Percentiles rank a stretch among this genome's conserved stretches.
These are phyloP conservation scores for Rhinella marina DNA, from an alignment of 2,797 vertebrate genomes.

Conservation along the genomic window DNA sequence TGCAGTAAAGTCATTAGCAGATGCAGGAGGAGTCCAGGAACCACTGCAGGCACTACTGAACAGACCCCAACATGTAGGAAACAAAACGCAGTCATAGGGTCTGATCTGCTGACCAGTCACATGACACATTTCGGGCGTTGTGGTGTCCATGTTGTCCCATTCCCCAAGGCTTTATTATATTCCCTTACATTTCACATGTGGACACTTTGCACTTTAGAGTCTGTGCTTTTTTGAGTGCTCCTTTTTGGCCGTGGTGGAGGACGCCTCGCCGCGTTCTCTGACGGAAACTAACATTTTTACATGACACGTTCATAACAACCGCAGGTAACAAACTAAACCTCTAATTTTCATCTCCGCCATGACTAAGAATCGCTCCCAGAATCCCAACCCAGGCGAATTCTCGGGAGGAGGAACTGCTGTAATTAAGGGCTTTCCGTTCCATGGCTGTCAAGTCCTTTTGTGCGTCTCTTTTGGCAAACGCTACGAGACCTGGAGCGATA, in stretches of 20 bases:
- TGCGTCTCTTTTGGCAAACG: conserved; percentile 75
- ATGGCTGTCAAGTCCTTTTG: conserved; percentile 74
- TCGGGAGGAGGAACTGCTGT: conserved; percentile 70
- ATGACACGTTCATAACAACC: conserved; percentile 26
- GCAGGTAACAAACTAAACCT: conserved; percentile 28
- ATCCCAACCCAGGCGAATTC: background rate
- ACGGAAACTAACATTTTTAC: background rate
- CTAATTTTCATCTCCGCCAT: conserved; percentile 60
- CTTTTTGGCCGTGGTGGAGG: background rate
- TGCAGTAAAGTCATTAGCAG: no score
- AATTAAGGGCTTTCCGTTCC: conserved; percentile 78
- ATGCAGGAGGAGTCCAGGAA: no score
- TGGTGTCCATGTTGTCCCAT: background rate
- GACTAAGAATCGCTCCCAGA: conserved; percentile 57
- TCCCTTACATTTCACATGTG: background rate
- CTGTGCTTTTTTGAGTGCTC: background rate
- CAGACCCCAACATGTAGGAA: no score
- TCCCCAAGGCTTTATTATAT: background rate
- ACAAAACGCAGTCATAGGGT: no score
- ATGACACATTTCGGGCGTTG: background rate
- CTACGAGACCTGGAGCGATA: conserved; percentile 74
- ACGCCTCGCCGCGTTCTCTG: background rate
- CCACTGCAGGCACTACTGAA: no score
- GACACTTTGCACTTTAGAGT: background rate
- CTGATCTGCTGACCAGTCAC: background rate